Percentiles rank a stretch among this genome's conserved stretches.
Evolutionary conservation across 2,888 invertebrate genomes (phyloP).

Genomic region (Gortyna flavago): DNA sequence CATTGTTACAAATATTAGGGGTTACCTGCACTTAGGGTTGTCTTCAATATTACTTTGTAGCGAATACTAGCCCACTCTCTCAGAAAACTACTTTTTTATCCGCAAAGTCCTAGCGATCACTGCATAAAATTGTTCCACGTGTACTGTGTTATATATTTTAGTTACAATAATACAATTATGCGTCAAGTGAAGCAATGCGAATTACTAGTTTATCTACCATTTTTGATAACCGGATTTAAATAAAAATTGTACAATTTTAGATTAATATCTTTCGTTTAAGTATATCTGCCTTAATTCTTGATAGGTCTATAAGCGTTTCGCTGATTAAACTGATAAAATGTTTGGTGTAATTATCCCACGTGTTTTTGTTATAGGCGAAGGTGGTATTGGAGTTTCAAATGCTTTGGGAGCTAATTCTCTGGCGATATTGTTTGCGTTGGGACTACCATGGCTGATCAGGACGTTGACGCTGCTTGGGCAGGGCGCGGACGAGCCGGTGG

Average conservation of each 20-base stretch:
- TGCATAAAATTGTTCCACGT: conserved; percentile 2
- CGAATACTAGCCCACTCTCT: neutral
- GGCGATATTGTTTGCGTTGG: conserved; percentile 95
- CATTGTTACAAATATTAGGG: neutral
- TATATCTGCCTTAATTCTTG: conserved; percentile 22
- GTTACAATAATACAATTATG: neutral
- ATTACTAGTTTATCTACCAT: conserved; percentile 26
- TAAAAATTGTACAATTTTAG: conserved; percentile 27
- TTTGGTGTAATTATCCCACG: conserved; percentile 9
- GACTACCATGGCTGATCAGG: conserved; percentile 96
- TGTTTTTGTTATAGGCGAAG: conserved; percentile 91
- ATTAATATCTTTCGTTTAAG: conserved; percentile 27
- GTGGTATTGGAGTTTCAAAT: conserved; percentile 96
- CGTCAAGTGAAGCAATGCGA: conserved; percentile 30
- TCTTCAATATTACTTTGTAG: neutral
- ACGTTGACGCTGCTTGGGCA: conserved; percentile 89
- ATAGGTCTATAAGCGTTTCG: neutral
- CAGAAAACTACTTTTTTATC: conserved; percentile 1
- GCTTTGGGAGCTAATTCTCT: conserved; percentile 96
- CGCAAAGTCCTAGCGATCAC: neutral
- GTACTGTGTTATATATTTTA: conserved; percentile 11
- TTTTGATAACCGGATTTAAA: conserved; percentile 28
- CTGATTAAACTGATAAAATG: conserved; percentile 6
- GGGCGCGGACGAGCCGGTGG: conserved; percentile 85
- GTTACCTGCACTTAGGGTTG: neutral